Evolutionary conservation across 2,888 invertebrate genomes (phyloP), one percentile per base, ranked within the genome.

Genomic region (Ophion costatus): DNA sequence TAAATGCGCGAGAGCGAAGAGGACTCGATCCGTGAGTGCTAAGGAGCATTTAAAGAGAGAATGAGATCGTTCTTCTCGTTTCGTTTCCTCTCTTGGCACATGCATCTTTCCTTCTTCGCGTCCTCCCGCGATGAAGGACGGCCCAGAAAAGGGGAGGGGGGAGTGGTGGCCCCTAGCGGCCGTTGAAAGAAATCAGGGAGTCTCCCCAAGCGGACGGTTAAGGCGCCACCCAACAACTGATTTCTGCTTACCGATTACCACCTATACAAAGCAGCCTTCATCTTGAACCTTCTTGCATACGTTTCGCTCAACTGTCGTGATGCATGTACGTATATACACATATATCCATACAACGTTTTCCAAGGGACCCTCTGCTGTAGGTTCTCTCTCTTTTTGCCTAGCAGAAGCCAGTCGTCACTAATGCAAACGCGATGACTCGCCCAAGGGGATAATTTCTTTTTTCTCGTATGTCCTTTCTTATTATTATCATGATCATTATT

Each of bases 191-290:
- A 76, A 83, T 56, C 63, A 29, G 38, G 64, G 61, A 75, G 71
- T 76, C 59, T 42, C 59, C 73, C 45, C 14, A 61, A 78, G 69
- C 80, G 63, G 88, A 88, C 88, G 87, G 86, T 83, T 56, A 87
- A 91, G 92, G 92, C 92, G 92, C 92, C 92, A 92, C 90, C 90
- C 91, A 91, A 88, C 89, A 88, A 90, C 92, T 92, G 92, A 92
- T 92, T 92, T 92, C 92, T 91, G 90, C 92, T 92, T 91, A 92
- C 90, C 90, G 92, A 92, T 92, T 92, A 90, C 91, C 88, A 82
- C 84, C 87, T 88, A 88, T 84, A 92, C 92, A 92, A 92, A 91
- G 92, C 92, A 89, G 91, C 92, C 91, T 92, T 92, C 92, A 92
- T 92, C 90, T 91, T 88, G 85, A 86, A 86, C 84, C 80, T 80